Conservation (phyloP, 2,888 invertebrate genomes). For the Tanaodytes sp. region DNA sequence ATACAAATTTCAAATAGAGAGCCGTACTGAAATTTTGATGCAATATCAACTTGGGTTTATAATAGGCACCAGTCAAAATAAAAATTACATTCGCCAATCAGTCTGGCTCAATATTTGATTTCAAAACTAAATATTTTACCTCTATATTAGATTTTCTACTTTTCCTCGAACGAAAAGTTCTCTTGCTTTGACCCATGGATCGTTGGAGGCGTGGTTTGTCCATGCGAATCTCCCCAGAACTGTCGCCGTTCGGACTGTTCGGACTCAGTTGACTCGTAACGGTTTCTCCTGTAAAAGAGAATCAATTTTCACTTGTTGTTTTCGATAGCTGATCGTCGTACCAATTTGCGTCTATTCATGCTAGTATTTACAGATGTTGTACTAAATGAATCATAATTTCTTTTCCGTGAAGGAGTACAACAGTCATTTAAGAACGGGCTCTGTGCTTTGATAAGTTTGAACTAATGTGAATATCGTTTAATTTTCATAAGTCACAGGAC, state of each 20-base stretch:
- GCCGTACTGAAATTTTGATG: too few relatives aligned
- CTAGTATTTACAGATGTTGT: slow-evolving; percentile 38
- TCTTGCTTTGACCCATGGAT: slow-evolving; percentile 93
- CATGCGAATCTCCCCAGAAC: slow-evolving; percentile 77
- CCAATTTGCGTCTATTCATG: slow-evolving; percentile 40
- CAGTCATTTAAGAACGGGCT: slow-evolving; percentile 37
- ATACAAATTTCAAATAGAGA: too few relatives aligned
- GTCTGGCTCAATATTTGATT: too few relatives aligned
- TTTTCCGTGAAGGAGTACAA: slow-evolving; percentile 34
- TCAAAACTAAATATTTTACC: slow-evolving; percentile 73
- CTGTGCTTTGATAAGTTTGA: slow-evolving; percentile 33
- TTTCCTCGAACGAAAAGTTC: slow-evolving; percentile 90
- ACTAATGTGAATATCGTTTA: slow-evolving; percentile 29
- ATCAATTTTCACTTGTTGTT: slow-evolving; percentile 1
- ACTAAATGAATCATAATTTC: slow-evolving; percentile 29
- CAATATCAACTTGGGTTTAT: too few relatives aligned
- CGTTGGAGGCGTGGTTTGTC: slow-evolving; percentile 86
- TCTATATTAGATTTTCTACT: slow-evolving; percentile 83
- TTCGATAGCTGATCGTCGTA: too few relatives aligned
- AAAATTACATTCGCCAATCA: too few relatives aligned
- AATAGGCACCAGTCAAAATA: too few relatives aligned
- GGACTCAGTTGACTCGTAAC: slow-evolving; percentile 84
- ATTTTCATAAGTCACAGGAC: slow-evolving; percentile 15
- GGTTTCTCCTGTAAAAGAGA: slow-evolving; percentile 79
- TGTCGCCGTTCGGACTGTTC: slow-evolving; percentile 80